Evolutionary conservation across 2,888 invertebrate species (phyloP).

Genomic region (Pecten maximus): DNA sequence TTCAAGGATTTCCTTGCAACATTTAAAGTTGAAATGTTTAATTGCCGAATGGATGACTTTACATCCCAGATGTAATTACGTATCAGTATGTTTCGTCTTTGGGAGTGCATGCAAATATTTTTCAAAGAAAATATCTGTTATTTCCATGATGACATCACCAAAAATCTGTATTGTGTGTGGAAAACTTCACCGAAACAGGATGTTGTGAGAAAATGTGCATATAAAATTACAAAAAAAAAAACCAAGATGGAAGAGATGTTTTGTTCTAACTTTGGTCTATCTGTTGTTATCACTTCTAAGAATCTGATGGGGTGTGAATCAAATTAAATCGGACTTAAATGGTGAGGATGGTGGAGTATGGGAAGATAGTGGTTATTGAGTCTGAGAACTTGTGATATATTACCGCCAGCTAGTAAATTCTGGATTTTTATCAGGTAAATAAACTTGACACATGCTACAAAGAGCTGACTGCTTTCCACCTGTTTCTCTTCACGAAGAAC

Average conservation of each 20-base stretch:
- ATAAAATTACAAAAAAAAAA: not conserved
- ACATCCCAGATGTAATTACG: not conserved
- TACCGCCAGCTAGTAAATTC: not conserved
- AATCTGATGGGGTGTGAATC: constrained; percentile 22
- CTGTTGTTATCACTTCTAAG: not conserved
- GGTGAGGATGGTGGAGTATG: not conserved
- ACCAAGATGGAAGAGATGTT: not conserved
- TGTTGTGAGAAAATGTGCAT: not conserved
- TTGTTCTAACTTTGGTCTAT: not conserved
- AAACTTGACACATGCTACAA: not conserved
- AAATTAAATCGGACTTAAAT: constrained; percentile 25
- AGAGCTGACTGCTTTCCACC: not conserved
- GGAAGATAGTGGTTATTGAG: not conserved
- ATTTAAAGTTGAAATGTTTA: not conserved
- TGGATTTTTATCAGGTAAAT: constrained; percentile 12
- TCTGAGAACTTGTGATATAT: constrained; percentile 3
- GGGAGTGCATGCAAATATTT: not conserved
- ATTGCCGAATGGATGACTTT: not conserved
- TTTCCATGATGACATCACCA: not conserved
- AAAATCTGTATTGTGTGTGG: not conserved
- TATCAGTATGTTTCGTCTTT: not conserved
- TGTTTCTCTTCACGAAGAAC: not conserved
- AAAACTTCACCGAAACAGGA: not conserved
- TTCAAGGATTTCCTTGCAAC: not conserved
- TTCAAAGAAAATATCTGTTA: not conserved